Conservation (phyloP, 2,797 vertebrate species). For the Hozukius guyotensis region DNA sequence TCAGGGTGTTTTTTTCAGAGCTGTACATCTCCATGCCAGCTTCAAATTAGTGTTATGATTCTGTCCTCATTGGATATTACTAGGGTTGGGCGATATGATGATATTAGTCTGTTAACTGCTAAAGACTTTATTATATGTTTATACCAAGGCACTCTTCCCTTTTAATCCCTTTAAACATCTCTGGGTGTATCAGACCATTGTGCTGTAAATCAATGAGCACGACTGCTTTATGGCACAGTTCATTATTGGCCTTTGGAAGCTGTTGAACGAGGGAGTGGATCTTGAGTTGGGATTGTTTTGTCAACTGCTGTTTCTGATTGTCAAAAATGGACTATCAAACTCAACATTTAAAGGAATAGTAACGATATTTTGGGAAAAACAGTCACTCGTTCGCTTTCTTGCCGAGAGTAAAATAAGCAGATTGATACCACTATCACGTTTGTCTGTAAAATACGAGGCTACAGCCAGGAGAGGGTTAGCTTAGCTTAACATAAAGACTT, state of each 20-base stretch:
- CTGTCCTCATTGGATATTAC: not conserved
- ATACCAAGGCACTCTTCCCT: not conserved
- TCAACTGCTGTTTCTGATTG: not conserved
- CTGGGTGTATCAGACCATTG: not conserved
- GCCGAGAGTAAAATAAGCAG: not conserved
- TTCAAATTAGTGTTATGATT: conserved; percentile 13
- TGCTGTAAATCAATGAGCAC: not conserved
- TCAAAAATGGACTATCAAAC: not conserved
- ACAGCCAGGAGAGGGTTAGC: not conserved
- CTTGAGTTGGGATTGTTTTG: not conserved
- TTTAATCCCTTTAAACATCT: not conserved
- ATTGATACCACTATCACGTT: not conserved
- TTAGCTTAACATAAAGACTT: not conserved
- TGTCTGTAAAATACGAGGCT: not conserved
- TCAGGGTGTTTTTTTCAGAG: conserved; percentile 18
- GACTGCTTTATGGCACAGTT: not conserved
- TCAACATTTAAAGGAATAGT: not conserved
- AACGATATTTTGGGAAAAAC: not conserved
- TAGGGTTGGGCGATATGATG: not conserved
- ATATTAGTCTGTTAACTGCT: not conserved
- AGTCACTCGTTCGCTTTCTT: not conserved
- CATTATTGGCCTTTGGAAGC: not conserved
- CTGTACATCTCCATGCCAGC: conserved; percentile 17
- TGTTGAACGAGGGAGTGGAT: not conserved
- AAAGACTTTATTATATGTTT: not conserved